Evolutionary conservation across 92 coral and sea anemone species (phyloP).

Genomic region (Umimayanthus chanpuru): DNA sequence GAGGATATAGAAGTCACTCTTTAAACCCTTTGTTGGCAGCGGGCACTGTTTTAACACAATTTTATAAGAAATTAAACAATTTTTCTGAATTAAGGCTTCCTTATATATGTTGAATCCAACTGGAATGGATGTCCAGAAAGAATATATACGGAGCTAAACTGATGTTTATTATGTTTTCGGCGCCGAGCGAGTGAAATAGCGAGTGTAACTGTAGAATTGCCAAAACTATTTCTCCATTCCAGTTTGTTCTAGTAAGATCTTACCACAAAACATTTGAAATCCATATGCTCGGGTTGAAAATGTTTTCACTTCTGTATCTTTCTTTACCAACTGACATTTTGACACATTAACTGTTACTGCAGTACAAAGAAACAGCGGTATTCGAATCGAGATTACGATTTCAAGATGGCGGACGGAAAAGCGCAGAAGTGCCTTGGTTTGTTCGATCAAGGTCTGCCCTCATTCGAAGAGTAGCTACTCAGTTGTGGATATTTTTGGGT

Average conservation of each 20-base stretch:
- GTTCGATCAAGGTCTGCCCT: neutral
- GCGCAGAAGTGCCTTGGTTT: neutral
- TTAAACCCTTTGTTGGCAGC: neutral
- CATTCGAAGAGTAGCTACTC: neutral
- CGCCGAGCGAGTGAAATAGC: neutral
- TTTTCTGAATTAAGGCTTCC: neutral
- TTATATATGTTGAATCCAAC: neutral
- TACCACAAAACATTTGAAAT: neutral
- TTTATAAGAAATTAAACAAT: neutral
- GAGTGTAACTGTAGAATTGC: neutral
- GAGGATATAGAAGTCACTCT: slow-evolving; percentile 28
- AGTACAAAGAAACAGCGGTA: slow-evolving; percentile 2
- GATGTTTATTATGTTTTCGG: neutral
- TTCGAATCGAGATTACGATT: neutral
- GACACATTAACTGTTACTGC: neutral
- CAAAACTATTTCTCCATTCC: neutral
- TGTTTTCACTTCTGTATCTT: neutral
- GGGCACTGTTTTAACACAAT: neutral
- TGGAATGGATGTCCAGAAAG: slow-evolving; percentile 22
- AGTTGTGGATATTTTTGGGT: neutral
- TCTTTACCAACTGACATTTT: slow-evolving; percentile 10
- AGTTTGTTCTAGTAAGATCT: neutral
- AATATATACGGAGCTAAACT: neutral
- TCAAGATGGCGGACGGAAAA: slow-evolving; percentile 28
- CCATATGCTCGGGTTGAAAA: slow-evolving; percentile 15